Evolutionary conservation across 1,140 invertebrate species (phyloP).

Genomic region (Linepithema humile): DNA sequence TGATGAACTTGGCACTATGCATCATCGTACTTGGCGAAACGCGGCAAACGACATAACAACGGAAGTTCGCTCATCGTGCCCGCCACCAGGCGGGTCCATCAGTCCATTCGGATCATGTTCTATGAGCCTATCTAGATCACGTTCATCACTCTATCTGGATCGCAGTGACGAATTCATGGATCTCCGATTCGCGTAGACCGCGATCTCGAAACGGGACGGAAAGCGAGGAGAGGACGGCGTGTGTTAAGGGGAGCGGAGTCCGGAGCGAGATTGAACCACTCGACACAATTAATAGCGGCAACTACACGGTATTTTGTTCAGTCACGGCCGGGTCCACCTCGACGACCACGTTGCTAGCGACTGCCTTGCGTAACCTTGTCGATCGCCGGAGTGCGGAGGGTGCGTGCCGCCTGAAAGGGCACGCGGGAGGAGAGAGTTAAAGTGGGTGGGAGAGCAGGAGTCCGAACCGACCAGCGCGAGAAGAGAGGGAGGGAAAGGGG

Average conservation of each 20-base stretch:
- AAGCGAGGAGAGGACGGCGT: neutral
- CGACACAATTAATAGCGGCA: constrained; percentile 29
- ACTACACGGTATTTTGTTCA: constrained; percentile 34
- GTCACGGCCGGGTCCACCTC: constrained; percentile 62
- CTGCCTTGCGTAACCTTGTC: constrained; percentile 64
- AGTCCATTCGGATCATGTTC: constrained; percentile 4
- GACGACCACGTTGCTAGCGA: constrained; percentile 52
- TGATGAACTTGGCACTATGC: neutral
- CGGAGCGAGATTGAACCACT: constrained; percentile 20
- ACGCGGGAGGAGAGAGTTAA: constrained; percentile 16
- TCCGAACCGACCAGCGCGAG: neutral
- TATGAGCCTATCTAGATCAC: constrained; percentile 4
- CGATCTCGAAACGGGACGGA: neutral
- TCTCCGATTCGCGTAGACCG: neutral
- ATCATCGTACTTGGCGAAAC: neutral
- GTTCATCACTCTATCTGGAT: neutral
- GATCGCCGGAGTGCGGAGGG: constrained; percentile 59
- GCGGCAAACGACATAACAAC: neutral
- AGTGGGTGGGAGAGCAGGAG: constrained; percentile 16
- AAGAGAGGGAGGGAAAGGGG: neutral
- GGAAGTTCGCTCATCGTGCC: constrained; percentile 12
- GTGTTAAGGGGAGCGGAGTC: neutral
- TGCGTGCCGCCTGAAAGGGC: constrained; percentile 64
- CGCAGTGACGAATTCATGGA: neutral
- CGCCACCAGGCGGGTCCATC: constrained; percentile 28